Evolutionary conservation across 2,797 vertebrate genomes (phyloP), one percentile per base, ranked within the genome.

Genomic region (Ctenopoma multispine): DNA sequence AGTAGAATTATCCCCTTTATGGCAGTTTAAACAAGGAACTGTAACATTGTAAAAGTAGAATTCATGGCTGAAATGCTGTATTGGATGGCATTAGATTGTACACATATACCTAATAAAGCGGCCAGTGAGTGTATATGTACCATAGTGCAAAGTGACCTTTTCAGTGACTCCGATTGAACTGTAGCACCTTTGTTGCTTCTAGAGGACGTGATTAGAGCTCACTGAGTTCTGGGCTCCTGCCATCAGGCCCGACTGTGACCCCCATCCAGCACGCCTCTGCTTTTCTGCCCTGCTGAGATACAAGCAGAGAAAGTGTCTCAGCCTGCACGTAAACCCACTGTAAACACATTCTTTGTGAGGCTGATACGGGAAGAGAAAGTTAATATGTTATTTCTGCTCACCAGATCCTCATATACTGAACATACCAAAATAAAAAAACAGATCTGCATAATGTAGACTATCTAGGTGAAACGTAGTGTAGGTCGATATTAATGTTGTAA

Each of bases 81-180:
- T 7, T 31, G 3, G 3, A 4, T 31, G 4, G 29, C 29, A 31
- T 31, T 31, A 31, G 29, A 31, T 31, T 5, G 36, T 38, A 13
- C 36, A 38, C 3, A 3, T 38, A 4, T 13, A 38, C 36, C 34
- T 34, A 38, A 38, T 38, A 38, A 11, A 38, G 36, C 57, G 5
- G 3, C n/a, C 0, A 47, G n/a, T 17, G 4, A 2, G 9, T 14
- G 2, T 1, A 31, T 31, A 31, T 31, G 6, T 15, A 7, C 2
- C 2, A 24, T 0, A 1, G 40, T 40, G 38, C 38, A 40, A 41
- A 41, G 40, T 17, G 2, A 94, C 93, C 94, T 93, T 90, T 82
- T 86, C 87, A 89, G 92, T 89, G 87, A 92, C 87, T 92, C 87
- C 89, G 79, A 67, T 69, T 86, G 89, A 94, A 94, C 82, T 89